phyloP scores from a whole-genome alignment of 1,140 invertebrate genomes.

The Nylanderia fulva region DNA sequence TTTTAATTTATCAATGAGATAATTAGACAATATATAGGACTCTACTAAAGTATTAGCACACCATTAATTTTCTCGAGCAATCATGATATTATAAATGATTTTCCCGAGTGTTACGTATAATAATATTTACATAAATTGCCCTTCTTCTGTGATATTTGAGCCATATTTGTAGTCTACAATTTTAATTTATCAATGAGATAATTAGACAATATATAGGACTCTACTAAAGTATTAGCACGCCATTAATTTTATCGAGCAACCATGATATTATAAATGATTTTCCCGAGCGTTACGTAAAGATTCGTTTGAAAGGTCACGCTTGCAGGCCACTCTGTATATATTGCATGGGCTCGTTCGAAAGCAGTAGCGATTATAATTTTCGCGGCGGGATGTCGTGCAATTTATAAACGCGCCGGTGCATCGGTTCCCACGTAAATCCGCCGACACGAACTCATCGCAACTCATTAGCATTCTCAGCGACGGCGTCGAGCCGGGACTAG shows the following conservation, averaged over 20 bases:
- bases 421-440: constrained; percentile 43
- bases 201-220: too few relatives aligned
- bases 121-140: too few relatives aligned
- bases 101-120: too few relatives aligned
- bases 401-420: constrained; percentile 38
- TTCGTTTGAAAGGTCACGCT: neutral
- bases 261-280: neutral
- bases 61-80: too few relatives aligned
- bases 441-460: constrained; percentile 33
- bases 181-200: too few relatives aligned
- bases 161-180: too few relatives aligned
- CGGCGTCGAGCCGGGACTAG: constrained; percentile 13
- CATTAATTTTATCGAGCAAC: neutral
- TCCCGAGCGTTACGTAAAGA: neutral
- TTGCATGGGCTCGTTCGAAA: neutral
- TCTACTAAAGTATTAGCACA: neutral
- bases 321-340: neutral
- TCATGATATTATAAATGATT: too few relatives aligned
- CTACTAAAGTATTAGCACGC: neutral
- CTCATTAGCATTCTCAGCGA: constrained; percentile 54
- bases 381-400: constrained; percentile 1
- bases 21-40: too few relatives aligned
- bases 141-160: too few relatives aligned
- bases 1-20: too few relatives aligned
- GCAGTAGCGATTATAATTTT: constrained; percentile 46